Conservation (phyloP, 2,888 invertebrate genomes). For the Luffia ferchaultella region DNA sequence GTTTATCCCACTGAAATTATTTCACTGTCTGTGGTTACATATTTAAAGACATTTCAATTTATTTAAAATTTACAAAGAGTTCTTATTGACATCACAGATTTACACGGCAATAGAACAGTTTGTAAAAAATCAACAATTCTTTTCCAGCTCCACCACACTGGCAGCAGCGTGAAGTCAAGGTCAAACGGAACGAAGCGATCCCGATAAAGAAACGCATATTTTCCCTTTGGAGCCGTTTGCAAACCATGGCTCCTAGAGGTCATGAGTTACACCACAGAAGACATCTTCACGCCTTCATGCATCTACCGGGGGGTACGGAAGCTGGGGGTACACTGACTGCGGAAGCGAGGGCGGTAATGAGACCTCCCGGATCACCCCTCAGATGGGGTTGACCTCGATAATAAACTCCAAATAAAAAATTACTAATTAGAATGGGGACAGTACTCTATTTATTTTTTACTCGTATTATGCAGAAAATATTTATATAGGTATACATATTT, state of each 20-base stretch:
- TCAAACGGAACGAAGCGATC: slow-evolving; percentile 33
- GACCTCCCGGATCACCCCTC: slow-evolving; percentile 55
- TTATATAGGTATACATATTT: no score
- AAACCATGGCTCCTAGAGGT: slow-evolving; percentile 46
- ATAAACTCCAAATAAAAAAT: not conserved
- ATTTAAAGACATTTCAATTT: no score
- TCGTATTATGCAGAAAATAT: not conserved
- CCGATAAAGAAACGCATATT: slow-evolving; percentile 46
- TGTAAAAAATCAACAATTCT: no score
- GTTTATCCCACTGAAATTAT: no score
- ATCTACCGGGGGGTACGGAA: slow-evolving; percentile 35
- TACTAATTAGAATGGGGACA: not conserved
- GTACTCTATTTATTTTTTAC: not conserved
- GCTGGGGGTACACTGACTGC: slow-evolving; percentile 36
- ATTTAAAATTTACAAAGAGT: no score
- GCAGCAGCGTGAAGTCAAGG: slow-evolving; percentile 22
- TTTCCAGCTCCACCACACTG: not conserved
- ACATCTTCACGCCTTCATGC: slow-evolving; percentile 45
- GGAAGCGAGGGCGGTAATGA: slow-evolving; percentile 42
- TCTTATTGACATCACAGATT: no score
- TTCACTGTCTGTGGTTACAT: no score
- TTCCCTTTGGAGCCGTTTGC: slow-evolving; percentile 52
- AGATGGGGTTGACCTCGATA: slow-evolving; percentile 42
- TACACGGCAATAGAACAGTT: no score
- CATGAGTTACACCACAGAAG: slow-evolving; percentile 50